Base-by-base conservation (phyloP, 2,113 vertebrate species). In the Dicerorhinus sumatrensis region DNA sequence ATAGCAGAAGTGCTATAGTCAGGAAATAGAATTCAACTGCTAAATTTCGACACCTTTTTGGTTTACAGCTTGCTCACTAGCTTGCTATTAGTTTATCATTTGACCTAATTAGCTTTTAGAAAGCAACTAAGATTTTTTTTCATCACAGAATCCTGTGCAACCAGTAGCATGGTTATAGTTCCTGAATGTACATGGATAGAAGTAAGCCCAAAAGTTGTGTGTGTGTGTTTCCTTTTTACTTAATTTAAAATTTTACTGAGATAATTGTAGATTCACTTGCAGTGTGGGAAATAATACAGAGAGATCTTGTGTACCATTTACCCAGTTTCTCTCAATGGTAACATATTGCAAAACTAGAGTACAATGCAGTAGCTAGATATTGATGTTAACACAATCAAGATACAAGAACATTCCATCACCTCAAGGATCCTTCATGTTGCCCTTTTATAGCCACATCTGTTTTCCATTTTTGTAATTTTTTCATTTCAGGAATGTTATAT, bases 151-250 rank as follows among this genome's bases (percentile, higher is more conserved):
- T 85, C 31, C 46, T 91, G 21, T 39, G 8, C 46, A 94, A 46
- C 84, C 16, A n/a, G 16, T 94, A 60, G 87, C 39, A 69, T 98
- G 82, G 84, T 97, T 96, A 73, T 42, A 54, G 39, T 94, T 96
- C 88, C 62, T 77, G 60, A 6, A 20, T 94, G 83, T 84, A 87
- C 23, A 42, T 60, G 73, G 69, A 84, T 36, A 96, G 92, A 97
- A 65, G 21, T 70, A 87, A 98, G 67, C 76, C 60, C 97, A 67
- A 69, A 96, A 14, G 48, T 73, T 14, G 0, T 84, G 29, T 77
- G 17, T 27, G 20, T 72, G 58, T 56, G 25, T 72, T 39, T 39
- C 60, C 75, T 21, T 79, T 81, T 81, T 70, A n/a, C 31, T 7
- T 25, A 10, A 12, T 73, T 42, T 58, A 46, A 77, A 73, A 65